Evolutionary conservation across 2,113 vertebrate species (phyloP), one percentile per base, ranked within the genome.

Genomic region (Peromyscus polionotus): DNA sequence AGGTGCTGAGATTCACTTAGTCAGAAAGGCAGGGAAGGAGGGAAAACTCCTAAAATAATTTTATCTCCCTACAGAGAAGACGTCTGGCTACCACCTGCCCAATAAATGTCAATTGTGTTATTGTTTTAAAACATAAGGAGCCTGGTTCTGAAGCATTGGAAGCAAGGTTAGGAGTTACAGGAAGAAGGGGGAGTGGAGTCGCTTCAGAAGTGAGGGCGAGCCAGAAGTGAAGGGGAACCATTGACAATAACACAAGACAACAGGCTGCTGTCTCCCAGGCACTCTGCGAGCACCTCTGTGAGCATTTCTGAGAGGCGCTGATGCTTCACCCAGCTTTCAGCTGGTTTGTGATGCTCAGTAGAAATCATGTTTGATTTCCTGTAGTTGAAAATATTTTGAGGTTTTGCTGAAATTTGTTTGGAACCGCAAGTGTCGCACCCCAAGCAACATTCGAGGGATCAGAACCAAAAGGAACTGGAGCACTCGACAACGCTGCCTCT

Each of bases 361-460:
- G 81, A 93, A 97, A 98, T 94, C 59, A 12, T 97, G 93, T 98
- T 97, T 97, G 90, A 61, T 96, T 97, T 97, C 54, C 61, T 77
- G 90, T n/a, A 72, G 72, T 68, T 88, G 92, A 95, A 97, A 98
- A 97, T 96, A 97, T 97, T 97, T 98, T 97, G 95, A 96, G 93
- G 93, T 93, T 98, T 95, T 89, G 94, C 86, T 97, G 92, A 95
- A 97, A 96, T 96, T 91, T 97, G 95, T 97, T 98, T 98, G 96
- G 97, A 97, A 94, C 81, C 86, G 88, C 61, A 88, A 95, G 77
- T 51, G 90, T 95, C 92, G 70, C 97, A 97, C 80, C 91, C 90
- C 81, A 94, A 96, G 96, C 81, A 97, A 88, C 95, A 96, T 94
- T 92, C 72, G 86, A 97, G 94, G 93, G 79, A 97, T 95, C 95